Percentiles rank a stretch among this genome's conserved stretches.
phyloP scores from a whole-genome alignment of 2,888 invertebrate genomes.

The Stramonita haemastoma region DNA sequence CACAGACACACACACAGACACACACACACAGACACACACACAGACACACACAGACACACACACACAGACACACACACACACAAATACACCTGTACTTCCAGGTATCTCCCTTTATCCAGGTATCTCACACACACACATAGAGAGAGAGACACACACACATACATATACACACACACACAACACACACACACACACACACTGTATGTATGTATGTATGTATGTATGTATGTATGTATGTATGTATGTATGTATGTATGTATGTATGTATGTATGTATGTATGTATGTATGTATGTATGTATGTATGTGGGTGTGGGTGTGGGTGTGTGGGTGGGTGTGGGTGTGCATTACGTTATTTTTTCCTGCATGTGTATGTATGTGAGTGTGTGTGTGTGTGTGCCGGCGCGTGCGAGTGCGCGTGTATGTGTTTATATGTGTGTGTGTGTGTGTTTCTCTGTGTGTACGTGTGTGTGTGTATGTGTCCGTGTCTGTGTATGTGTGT shows the following conservation, averaged over 20 bases:
- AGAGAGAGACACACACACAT: slow-evolving; percentile 1
- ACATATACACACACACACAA: neutral
- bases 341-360: neutral
- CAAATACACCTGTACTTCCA: neutral
- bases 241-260: neutral
- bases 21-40: neutral
- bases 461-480: neutral
- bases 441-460: neutral
- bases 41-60: neutral
- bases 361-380: neutral
- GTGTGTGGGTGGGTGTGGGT: neutral
- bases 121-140: neutral
- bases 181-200: neutral
- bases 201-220: neutral
- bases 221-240: neutral
- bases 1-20: neutral
- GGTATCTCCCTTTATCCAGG: neutral
- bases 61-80: neutral
- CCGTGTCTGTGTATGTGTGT: neutral
- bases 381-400: neutral
- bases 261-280: neutral
- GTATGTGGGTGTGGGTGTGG: neutral
- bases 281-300: neutral
- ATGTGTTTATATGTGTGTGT: neutral
- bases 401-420: neutral